Evolutionary conservation across 2,797 vertebrate genomes (phyloP).

Genomic region (Octomys mimax): DNA sequence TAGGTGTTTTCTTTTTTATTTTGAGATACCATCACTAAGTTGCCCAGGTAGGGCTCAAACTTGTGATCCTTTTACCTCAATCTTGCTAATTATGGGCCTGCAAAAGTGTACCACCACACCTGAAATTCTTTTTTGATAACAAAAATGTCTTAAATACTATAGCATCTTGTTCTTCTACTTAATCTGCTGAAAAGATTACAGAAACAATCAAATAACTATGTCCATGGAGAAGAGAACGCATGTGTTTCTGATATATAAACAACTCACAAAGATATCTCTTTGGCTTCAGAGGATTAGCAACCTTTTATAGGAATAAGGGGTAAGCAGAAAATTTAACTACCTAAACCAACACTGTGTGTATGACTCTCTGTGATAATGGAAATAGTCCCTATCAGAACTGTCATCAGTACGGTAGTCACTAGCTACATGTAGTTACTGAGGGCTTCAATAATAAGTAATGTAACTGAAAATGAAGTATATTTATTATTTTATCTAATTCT

Average conservation of each 20-base stretch:
- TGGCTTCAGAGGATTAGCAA: conserved; percentile 39
- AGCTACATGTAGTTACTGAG: neutral
- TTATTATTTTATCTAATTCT: conserved; percentile 38
- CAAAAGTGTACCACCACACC: neutral
- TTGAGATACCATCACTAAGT: neutral
- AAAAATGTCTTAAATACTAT: conserved; percentile 1
- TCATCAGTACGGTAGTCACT: neutral
- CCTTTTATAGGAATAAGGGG: conserved; percentile 18
- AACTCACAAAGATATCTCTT: conserved; percentile 25
- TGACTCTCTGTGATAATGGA: neutral
- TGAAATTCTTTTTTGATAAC: conserved; percentile 37
- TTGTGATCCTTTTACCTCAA: neutral
- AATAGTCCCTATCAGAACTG: neutral
- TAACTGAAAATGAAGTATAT: neutral
- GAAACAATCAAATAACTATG: conserved; percentile 24
- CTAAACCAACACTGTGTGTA: neutral
- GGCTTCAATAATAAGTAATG: neutral
- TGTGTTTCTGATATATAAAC: neutral
- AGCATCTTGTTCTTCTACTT: conserved; percentile 2
- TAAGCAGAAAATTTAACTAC: conserved; percentile 12
- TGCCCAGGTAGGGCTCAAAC: neutral
- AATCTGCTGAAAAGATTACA: conserved; percentile 46
- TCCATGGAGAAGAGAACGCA: neutral
- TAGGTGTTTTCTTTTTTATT: neutral
- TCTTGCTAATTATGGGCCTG: neutral